Evolutionary conservation across 1,140 invertebrate species (phyloP).

Genomic region (Heliconius himera): DNA sequence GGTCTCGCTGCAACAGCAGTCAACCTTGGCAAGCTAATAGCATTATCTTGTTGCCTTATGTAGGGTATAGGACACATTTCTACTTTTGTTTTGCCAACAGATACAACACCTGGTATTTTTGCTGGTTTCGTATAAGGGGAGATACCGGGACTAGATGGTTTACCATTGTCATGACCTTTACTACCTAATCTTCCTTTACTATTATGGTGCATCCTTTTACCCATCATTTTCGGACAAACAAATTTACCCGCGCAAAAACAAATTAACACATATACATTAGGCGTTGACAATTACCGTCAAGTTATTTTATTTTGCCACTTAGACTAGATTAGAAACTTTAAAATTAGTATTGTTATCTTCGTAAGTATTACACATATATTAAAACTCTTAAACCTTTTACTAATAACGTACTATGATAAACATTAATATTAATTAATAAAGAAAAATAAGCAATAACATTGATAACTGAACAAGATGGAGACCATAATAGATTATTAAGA

Average conservation of each 20-base stretch:
- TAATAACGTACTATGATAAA: neutral
- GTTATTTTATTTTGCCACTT: neutral
- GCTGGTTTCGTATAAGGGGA: conserved; percentile 76
- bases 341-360: neutral
- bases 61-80: conserved; percentile 73
- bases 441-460: conserved; percentile 9
- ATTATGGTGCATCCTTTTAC: conserved; percentile 80
- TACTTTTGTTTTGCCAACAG: conserved; percentile 70
- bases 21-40: conserved; percentile 65
- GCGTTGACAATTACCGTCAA: conserved; percentile 25
- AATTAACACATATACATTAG: conserved; percentile 44
- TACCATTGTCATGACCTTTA: conserved; percentile 77
- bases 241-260: conserved; percentile 70
- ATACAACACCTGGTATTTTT: conserved; percentile 68
- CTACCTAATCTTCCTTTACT: conserved; percentile 74
- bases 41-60: conserved; percentile 73
- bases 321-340: neutral
- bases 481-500: neutral
- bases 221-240: conserved; percentile 70
- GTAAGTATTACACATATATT: neutral
- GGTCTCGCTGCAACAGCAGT: conserved; percentile 71
- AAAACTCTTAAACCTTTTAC: neutral
- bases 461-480: conserved; percentile 25
- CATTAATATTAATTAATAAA: neutral
- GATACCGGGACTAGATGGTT: conserved; percentile 77